Conservation (phyloP, 2,797 vertebrate species). For the Enteromius fasciolatus region DNA sequence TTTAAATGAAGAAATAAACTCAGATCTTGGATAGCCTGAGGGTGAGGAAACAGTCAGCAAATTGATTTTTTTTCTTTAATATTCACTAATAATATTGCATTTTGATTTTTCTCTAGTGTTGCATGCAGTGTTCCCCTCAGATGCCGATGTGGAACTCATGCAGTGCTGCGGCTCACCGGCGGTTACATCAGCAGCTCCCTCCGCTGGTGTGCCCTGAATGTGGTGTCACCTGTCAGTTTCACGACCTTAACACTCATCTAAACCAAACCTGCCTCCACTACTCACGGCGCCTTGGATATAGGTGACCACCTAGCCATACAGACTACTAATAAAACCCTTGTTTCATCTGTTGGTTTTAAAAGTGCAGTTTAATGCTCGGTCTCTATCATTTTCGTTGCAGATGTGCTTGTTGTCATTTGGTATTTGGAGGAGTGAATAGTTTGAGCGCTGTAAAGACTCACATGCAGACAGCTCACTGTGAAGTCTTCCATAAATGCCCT, state of each 20-base stretch:
- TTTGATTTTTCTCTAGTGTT: constrained; percentile 74
- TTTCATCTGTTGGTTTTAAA: neutral
- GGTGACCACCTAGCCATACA: constrained; percentile 69
- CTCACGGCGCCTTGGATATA: constrained; percentile 92
- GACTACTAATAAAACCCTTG: neutral
- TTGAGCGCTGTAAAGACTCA: constrained; percentile 95
- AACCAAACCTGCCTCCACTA: constrained; percentile 90
- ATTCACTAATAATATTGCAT: neutral
- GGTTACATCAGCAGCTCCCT: constrained; percentile 85
- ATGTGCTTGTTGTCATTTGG: constrained; percentile 93
- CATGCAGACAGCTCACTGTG: constrained; percentile 94
- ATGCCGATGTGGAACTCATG: constrained; percentile 93
- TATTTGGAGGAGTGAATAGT: constrained; percentile 92
- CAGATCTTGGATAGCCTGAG: neutral
- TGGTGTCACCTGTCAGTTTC: constrained; percentile 81
- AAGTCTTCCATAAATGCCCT: constrained; percentile 97
- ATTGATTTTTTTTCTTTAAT: neutral
- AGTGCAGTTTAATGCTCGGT: neutral
- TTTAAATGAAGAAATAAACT: neutral
- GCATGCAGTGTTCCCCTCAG: constrained; percentile 84
- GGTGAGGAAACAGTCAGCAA: neutral
- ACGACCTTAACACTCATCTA: constrained; percentile 84
- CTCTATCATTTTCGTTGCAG: constrained; percentile 67
- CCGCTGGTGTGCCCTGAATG: constrained; percentile 94
- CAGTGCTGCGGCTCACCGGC: constrained; percentile 87